phyloP scores from a whole-genome alignment of 2,113 vertebrate species.

The Megaceryle torquata region DNA sequence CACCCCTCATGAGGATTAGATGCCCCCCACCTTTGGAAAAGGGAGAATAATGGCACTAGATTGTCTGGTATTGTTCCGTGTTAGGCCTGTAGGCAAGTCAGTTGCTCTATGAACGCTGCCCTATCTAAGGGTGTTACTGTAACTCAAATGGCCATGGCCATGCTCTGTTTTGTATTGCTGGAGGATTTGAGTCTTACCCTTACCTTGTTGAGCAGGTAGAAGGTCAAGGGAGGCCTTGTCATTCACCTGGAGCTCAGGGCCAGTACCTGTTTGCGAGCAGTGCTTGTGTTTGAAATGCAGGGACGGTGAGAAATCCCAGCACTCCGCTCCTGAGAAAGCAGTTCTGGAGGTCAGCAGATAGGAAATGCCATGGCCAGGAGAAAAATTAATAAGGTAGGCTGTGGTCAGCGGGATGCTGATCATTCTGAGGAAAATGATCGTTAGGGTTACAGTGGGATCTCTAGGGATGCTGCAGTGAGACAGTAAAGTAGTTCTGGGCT shows the following conservation, averaged over 20 bases:
- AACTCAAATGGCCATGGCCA: background rate
- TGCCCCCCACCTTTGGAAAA: background rate
- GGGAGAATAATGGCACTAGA: accelerated
- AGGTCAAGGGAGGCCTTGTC: background rate
- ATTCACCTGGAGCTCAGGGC: background rate
- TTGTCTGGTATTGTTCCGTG: background rate
- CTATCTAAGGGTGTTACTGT: background rate
- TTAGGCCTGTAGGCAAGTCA: background rate
- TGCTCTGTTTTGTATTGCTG: background rate
- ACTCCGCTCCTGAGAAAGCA: background rate
- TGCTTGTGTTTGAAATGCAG: background rate
- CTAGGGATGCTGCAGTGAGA: background rate
- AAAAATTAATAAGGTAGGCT: background rate
- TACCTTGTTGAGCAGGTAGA: background rate
- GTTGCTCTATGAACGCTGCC: background rate
- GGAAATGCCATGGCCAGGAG: background rate
- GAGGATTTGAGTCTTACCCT: background rate
- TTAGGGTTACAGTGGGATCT: background rate
- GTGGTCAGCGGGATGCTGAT: background rate
- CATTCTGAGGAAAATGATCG: background rate
- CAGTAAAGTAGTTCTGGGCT: background rate
- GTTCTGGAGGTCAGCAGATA: background rate
- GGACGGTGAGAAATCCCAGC: background rate
- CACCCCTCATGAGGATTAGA: background rate
- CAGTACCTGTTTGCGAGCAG: background rate